Percentiles rank a stretch among this genome's conserved stretches.
phyloP scores from a whole-genome alignment of 2,888 invertebrate genomes.

The Orthonychiurus folsomi region DNA sequence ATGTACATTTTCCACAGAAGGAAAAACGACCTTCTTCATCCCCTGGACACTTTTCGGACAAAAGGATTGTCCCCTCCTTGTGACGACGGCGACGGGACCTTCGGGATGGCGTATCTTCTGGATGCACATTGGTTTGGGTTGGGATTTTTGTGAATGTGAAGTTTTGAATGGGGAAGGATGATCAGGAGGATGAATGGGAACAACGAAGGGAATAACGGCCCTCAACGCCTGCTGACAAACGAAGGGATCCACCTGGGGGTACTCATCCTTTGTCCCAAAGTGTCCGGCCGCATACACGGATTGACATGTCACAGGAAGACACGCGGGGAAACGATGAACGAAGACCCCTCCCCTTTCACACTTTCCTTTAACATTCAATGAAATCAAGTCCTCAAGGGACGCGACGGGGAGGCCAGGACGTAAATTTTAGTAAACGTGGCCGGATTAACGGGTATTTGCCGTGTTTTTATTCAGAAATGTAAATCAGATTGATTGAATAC shows the following conservation, averaged over 20 bases:
- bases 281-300: slow-evolving; percentile 38
- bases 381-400: neutral
- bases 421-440: no score
- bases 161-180: neutral
- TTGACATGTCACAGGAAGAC: slow-evolving; percentile 37
- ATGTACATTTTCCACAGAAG: neutral
- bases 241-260: slow-evolving; percentile 31
- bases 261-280: slow-evolving; percentile 37
- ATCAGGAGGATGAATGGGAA: slow-evolving; percentile 5
- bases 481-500: no score
- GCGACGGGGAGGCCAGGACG: no score
- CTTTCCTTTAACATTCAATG: neutral
- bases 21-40: neutral
- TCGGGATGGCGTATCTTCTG: neutral
- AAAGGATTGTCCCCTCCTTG: neutral
- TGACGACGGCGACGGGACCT: neutral
- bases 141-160: neutral
- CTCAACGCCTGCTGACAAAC: slow-evolving; percentile 39
- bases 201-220: slow-evolving; percentile 36
- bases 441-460: no score
- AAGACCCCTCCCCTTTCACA: neutral
- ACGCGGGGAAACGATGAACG: neutral
- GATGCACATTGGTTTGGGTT: neutral
- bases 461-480: no score
- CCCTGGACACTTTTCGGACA: neutral